Evolutionary conservation across 2,113 vertebrate genomes (phyloP).

Genomic region (Myotis yumanensis): DNA sequence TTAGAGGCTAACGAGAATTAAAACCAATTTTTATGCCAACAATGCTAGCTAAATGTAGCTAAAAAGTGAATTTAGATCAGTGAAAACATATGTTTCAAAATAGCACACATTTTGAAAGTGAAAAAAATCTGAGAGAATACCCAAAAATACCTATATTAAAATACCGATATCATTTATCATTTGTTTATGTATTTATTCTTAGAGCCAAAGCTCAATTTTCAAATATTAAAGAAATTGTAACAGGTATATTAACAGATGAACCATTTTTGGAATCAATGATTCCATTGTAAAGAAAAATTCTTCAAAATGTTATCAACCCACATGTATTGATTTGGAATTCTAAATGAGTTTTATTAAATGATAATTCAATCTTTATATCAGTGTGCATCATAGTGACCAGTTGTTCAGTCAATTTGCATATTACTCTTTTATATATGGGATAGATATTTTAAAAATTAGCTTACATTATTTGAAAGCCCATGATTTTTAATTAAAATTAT

Average conservation of each 20-base stretch:
- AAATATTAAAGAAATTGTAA: not conserved
- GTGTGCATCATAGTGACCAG: no score
- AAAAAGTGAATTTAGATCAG: not conserved
- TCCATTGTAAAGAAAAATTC: not conserved
- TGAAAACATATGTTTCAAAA: constrained; percentile 29
- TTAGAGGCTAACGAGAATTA: constrained; percentile 31
- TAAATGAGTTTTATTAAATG: constrained; percentile 20
- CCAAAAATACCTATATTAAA: not conserved
- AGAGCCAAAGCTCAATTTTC: not conserved
- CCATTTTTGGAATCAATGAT: not conserved
- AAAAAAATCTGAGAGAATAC: not conserved
- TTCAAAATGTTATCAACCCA: not conserved
- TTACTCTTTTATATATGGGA: no score
- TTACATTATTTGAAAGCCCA: constrained; percentile 7
- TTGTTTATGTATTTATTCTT: not conserved
- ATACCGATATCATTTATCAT: not conserved
- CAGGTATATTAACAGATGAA: not conserved
- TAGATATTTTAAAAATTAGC: not conserved
- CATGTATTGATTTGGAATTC: not conserved
- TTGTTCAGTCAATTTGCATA: no score
- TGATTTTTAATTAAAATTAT: not conserved
- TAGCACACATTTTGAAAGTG: constrained; percentile 20
- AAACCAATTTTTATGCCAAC: not conserved
- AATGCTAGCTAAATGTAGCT: not conserved
- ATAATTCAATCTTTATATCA: constrained; percentile 21